phyloP scores from a whole-genome alignment of 2,797 vertebrate genomes.

The Botia kubotai region DNA sequence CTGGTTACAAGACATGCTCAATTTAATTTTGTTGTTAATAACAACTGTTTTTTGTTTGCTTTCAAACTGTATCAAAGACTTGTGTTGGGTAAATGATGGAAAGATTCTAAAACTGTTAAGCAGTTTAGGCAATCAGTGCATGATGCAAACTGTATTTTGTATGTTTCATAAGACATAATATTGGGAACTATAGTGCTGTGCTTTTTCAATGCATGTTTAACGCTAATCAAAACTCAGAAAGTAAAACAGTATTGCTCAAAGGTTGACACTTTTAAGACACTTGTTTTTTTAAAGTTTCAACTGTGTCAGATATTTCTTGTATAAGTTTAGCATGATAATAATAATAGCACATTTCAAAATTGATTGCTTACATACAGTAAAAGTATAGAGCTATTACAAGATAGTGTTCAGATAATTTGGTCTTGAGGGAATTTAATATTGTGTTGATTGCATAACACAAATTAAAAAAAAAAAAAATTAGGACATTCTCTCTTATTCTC shows the following conservation, averaged over 20 bases:
- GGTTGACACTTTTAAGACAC: too few relatives aligned
- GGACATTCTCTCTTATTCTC: too few relatives aligned
- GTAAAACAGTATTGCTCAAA: background rate
- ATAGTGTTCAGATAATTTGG: too few relatives aligned
- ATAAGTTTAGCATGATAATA: too few relatives aligned
- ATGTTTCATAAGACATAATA: background rate
- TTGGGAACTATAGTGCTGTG: background rate
- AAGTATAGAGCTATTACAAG: too few relatives aligned
- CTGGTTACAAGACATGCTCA: background rate
- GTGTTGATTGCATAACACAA: too few relatives aligned
- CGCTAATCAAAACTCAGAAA: background rate
- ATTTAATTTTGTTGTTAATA: background rate
- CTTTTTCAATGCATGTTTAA: background rate
- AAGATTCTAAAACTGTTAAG: background rate
- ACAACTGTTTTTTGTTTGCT: background rate
- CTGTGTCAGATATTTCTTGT: too few relatives aligned
- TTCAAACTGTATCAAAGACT: background rate
- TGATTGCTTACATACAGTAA: too few relatives aligned
- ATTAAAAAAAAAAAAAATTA: too few relatives aligned
- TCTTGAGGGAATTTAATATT: too few relatives aligned
- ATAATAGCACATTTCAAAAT: too few relatives aligned
- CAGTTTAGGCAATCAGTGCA: background rate
- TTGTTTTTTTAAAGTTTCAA: too few relatives aligned
- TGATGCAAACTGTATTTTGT: background rate
- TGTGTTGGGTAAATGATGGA: background rate